Evolutionary conservation across 92 coral and sea anemone species (phyloP).

Genomic region (Porites rus): DNA sequence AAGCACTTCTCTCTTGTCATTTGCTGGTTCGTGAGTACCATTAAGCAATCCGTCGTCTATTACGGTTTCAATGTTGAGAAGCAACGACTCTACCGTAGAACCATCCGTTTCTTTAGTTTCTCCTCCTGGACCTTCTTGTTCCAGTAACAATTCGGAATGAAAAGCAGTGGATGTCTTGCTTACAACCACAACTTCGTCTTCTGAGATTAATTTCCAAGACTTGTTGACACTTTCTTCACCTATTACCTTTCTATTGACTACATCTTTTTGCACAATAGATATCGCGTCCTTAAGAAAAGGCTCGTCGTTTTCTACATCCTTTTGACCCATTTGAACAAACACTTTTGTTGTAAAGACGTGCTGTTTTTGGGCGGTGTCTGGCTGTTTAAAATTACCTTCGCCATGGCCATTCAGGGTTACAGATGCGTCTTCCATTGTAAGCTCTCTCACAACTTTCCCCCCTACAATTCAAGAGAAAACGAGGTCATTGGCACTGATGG

Average conservation of each 20-base stretch:
- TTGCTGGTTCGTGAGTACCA: background rate
- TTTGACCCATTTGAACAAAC: background rate
- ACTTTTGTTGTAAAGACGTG: background rate
- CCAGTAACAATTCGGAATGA: constrained; percentile 2
- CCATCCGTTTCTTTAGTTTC: background rate
- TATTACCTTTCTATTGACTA: background rate
- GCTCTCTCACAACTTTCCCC: background rate
- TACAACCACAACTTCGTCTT: constrained; percentile 16
- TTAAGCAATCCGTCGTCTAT: background rate
- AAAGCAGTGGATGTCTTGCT: background rate
- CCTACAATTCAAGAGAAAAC: background rate
- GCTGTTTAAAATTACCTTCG: background rate
- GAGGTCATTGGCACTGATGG: background rate
- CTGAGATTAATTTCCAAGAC: background rate
- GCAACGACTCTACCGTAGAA: background rate
- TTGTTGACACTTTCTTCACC: background rate
- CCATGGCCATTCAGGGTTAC: background rate
- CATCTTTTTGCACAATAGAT: background rate
- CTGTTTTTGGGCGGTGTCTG: background rate
- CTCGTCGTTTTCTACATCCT: background rate
- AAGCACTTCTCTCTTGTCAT: background rate
- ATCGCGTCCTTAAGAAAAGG: background rate
- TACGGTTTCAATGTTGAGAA: constrained; percentile 14
- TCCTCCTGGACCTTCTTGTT: background rate
- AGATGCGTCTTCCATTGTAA: background rate